Base-by-base conservation (phyloP, 2,888 invertebrate species). In the Taphrorychus bicolor region DNA sequence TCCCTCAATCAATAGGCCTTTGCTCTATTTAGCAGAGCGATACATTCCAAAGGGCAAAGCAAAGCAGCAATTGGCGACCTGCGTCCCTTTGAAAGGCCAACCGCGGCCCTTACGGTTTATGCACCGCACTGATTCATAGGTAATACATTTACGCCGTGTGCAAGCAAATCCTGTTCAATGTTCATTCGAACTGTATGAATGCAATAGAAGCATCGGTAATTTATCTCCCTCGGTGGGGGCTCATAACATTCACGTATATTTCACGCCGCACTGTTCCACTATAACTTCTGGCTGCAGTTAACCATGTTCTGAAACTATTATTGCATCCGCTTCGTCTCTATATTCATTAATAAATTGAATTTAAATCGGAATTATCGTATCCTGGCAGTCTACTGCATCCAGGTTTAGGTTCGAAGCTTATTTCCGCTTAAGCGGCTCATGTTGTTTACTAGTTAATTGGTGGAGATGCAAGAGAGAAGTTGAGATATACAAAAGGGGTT, bases 331-430 rank as follows among this genome's bases (percentile, higher is more conserved):
- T 9, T 18, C 19, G 18, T 21, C 51, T 45, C 11, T n/a, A 51
- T 51, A 51, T 51, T 51, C 51, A 51, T 22, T 51, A 51, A 51
- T 51, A 51, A 22, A 51, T 51, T 51, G 51, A 51, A 21, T 51
- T 51, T 51, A 51, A 51, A 51, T 51, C 18, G 51, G 21, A 51
- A 51, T 51, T 51, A 51, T 51, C 51, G 51, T 51, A 51, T 51
- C 21, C 51, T n/a, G 14, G 7, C 51, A 51, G 21, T 51, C 21
- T 51, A 18, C 51, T 19, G 51, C 19, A 51, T n/a, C n/a, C n/a
- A n/a, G n/a, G 51, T 21, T 48, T 32, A 48, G 17, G 48, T 17
- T n/a, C 19, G 16, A 18, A 48, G 5, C 48, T 22, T 51, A 21
- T 21, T 51, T 48, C 14, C 11, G n/a, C 48, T n/a, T 16, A 21